Evolutionary conservation across 2,113 vertebrate species (phyloP), one percentile per base, ranked within the genome.

Genomic region (Phalacrocorax brasilianus): DNA sequence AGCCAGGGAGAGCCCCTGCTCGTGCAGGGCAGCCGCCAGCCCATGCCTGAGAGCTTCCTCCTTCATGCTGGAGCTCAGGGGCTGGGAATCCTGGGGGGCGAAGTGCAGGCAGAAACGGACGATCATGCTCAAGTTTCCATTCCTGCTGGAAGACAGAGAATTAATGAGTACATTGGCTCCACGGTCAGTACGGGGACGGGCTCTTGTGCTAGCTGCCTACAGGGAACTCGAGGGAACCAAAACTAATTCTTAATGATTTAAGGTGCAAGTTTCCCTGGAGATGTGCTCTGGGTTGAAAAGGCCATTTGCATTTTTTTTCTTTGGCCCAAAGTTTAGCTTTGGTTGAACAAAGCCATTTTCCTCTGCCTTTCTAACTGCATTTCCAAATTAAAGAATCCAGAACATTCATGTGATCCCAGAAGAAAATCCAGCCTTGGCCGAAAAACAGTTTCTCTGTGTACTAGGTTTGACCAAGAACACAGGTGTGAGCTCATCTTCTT

Each of bases 21-120:
- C 95, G 6, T 78, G 95, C 85, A 99, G 96, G 6, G 97, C 91
- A 4, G 97, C 96, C 0, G 83, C 93, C 75, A 99, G 96, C 1
- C 99, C 99, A 0, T 53, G 94, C 63, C 98, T 98, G 88, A 99
- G 89, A 12, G 98, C 68, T 45, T 98, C 98, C 92, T 98, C 98
- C 76, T 99, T 97, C 84, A 96, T 50, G 17, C 44, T 4, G 3
- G 94, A 91, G 96, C 68, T 98, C 95, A 74, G 98, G n/a, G 97
- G 97, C 44, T 73, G 97, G 89, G 96, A 96, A 8, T 96, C 97
- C 8, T 96, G 97, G 8, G 97, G 91, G 56, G 80, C 63, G 44
- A 99, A 99, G 94, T 94, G 97, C 85, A 99, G 97, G 72, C 97
- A 98, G 80, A 99, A 97, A 1, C 85, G 98, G 49, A 98, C 98